phyloP scores from a whole-genome alignment of 2,113 vertebrate species.

The Plectropomus leopardus region DNA sequence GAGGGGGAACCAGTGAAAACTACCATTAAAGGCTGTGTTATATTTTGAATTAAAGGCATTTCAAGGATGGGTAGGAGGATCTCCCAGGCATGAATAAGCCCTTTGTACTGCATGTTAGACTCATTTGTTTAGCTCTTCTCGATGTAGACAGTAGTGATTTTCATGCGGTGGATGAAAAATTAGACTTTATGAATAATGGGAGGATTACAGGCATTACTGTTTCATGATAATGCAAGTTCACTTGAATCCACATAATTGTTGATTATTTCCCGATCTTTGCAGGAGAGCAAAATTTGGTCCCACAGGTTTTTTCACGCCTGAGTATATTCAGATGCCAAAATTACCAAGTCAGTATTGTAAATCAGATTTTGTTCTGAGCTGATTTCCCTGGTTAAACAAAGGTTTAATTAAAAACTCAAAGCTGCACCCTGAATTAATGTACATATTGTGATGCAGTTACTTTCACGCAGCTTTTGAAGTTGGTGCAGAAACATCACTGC shows the following conservation, averaged over 20 bases:
- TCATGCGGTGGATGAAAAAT: constrained; percentile 66
- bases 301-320: constrained; percentile 46
- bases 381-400: constrained; percentile 49
- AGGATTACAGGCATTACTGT: constrained; percentile 72
- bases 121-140: constrained; percentile 69
- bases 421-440: constrained; percentile 15
- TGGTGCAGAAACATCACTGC: not conserved
- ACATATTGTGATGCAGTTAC: constrained; percentile 6
- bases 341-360: constrained; percentile 31
- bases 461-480: constrained; percentile 12
- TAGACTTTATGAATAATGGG: constrained; percentile 58
- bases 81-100: constrained; percentile 61
- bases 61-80: constrained; percentile 62
- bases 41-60: constrained; percentile 73
- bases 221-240: constrained; percentile 58
- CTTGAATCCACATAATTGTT: constrained; percentile 69
- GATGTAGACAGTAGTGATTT: constrained; percentile 62
- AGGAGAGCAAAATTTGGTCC: constrained; percentile 35
- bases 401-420: constrained; percentile 51
- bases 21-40: constrained; percentile 65
- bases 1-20: constrained; percentile 47
- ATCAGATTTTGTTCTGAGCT: constrained; percentile 37
- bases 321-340: not conserved
- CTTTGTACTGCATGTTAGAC: constrained; percentile 71
- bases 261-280: constrained; percentile 57